Percentiles rank a stretch among this genome's conserved stretches.
Evolutionary conservation across 2,888 invertebrate species (phyloP).

Genomic region (Apamea crenata): DNA sequence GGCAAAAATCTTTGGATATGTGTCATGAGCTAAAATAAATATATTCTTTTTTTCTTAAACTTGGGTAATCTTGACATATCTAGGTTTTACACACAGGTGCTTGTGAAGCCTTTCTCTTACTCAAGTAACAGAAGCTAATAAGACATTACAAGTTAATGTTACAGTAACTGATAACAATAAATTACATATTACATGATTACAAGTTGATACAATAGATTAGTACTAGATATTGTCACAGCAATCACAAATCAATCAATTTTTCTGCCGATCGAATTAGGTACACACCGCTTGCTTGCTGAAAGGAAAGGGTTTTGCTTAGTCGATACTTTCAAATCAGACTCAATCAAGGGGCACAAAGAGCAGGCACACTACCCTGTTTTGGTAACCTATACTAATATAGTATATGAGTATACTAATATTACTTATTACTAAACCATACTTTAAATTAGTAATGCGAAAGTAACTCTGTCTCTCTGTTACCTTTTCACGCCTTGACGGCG

Average conservation of each 20-base stretch:
- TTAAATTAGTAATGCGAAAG: neutral
- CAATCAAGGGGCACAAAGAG: neutral
- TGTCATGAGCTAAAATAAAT: conserved; percentile 3
- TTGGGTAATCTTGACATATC: conserved; percentile 15
- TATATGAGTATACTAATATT: neutral
- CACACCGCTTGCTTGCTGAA: neutral
- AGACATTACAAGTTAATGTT: conserved; percentile 3
- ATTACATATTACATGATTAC: neutral
- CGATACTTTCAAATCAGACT: too few species aligned
- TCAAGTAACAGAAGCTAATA: conserved; percentile 11
- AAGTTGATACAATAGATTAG: neutral
- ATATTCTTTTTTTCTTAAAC: neutral
- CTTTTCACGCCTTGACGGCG: neutral
- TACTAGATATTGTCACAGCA: neutral
- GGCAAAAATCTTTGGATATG: neutral
- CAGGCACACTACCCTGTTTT: neutral
- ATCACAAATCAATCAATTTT: conserved; percentile 8
- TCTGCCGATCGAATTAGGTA: neutral
- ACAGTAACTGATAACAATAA: neutral
- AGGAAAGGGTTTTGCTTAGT: neutral
- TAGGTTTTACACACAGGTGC: conserved; percentile 18
- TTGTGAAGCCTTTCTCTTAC: neutral
- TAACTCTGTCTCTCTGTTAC: neutral
- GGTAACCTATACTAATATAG: neutral
- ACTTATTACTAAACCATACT: neutral